Evolutionary conservation across 2,113 vertebrate species (phyloP), one percentile per base, ranked within the genome.

Genomic region (Azemiops feae): DNA sequence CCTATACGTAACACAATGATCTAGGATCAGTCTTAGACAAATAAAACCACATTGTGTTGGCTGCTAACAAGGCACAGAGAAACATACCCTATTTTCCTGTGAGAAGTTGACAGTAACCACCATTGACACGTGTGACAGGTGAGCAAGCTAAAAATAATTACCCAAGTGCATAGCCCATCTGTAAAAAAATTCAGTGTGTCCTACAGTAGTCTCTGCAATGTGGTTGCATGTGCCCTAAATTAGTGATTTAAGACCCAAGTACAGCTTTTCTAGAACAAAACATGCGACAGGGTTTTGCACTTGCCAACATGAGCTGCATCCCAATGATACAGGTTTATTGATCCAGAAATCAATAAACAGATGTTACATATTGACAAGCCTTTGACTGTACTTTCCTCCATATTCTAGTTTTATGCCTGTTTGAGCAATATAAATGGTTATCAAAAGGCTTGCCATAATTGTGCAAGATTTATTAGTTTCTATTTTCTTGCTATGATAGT

Each of bases 41-140:
- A 89, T 52, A 53, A 91, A 69, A 89, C 20, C 86, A 55, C 34
- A 89, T 25, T 85, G 54, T 74, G 64, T 34, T 87, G 47, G 53
- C 23, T 60, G 18, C 12, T 34, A 89, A 86, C 74, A 47, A 86
- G 87, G 11, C 87, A 43, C 91, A 57, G 30, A 50, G 39, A 69
- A 87, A n/a, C n/a, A 39, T 86, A 85, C n/a, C 87, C 89, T 34
- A 27, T 90, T 39, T 50, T 90, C 86, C 30, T 0, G 86, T 90
- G 88, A 92, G 69, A 58, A 91, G 58, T 47, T 92, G 93, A 95
- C 91, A 95, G 89, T 91, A 93, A 95, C 92, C 90, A 55, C 22
- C 69, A 58, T 64, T 91, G 89, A 91, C 91, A 94, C 14, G 58
- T 55, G 57, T 57, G 81, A n/a, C 23, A 45, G 85, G 55, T 52